Conservation (phyloP, 1,140 invertebrate genomes). For the Neelides sp. region DNA sequence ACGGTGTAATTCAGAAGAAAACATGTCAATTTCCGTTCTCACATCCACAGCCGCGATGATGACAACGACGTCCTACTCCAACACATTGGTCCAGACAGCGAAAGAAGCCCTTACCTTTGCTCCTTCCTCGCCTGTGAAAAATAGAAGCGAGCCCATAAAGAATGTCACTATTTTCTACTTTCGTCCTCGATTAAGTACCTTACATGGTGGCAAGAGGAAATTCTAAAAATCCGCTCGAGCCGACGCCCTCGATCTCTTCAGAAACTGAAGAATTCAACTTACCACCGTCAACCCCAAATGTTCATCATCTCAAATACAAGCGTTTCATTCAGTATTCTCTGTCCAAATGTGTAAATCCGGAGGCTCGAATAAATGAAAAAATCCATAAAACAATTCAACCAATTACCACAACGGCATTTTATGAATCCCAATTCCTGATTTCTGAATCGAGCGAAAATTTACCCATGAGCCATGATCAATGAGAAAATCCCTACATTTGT, state of each 20-base stretch:
- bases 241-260: background rate
- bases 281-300: constrained; percentile 11
- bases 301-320: constrained; percentile 25
- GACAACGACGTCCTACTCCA: too few relatives aligned
- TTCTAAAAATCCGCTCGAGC: background rate
- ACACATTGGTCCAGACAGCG: too few relatives aligned
- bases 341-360: constrained; percentile 20
- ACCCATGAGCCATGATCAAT: background rate
- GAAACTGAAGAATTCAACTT: constrained; percentile 17
- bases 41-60: too few relatives aligned
- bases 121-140: too few relatives aligned
- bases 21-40: too few relatives aligned
- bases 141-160: background rate
- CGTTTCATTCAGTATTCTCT: constrained; percentile 18
- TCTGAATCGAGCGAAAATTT: background rate
- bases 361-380: constrained; percentile 20
- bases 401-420: background rate
- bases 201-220: constrained; percentile 27
- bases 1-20: too few relatives aligned
- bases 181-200: constrained; percentile 26
- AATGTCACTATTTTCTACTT: constrained; percentile 7
- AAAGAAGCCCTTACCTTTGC: background rate
- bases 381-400: constrained; percentile 15
- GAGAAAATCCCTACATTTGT: background rate
- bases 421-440: background rate